Base-by-base conservation (phyloP, 2,888 invertebrate genomes). In the Caradrina kadenii region DNA sequence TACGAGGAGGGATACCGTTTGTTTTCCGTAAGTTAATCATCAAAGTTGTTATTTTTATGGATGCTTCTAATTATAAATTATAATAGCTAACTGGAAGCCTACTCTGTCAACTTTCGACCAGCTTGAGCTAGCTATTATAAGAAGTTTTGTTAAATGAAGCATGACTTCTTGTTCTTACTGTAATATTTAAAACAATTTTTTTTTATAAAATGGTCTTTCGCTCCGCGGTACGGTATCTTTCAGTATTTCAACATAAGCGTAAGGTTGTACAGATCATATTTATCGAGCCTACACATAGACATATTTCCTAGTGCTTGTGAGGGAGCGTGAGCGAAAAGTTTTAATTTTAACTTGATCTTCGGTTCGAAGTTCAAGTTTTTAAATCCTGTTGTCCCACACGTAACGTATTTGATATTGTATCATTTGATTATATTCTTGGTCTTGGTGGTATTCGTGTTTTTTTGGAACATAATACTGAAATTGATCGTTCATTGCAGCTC, bases 1-100 rank as follows among this genome's bases (percentile, higher is more conserved):
- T 99, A 92, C 97, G 99, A 91, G 99, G 99, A 88, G 99, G 99
- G 88, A 99, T 99, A 93, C 99, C 99, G 76, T 98, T 99, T 94
- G 98, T 99, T 81, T 99, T 99, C 95, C 99, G 99, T 99, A 97
- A 98, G 99, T 98, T 31, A 35, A 26, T 21, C 17, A 54, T 39
- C 26, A 15, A 26, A 26, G 5, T 58, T 39, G 8, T 31, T 31
- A 21, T 64, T 42, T 69, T 49, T 70, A 53, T 26, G 3, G 11
- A 31, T 35, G 19, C 8, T 45, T 56, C 35, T 56, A 66, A 74
- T 74, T 56, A 35, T 22, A 56, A 35, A 11, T 62, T 31, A n/a
- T 52, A 54, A 39, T 50, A 35, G 26, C 0, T 50, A 50, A 1
- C 31, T 48, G 26, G 26, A 62, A 69, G 22, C 0, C 5, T 8